Percentiles rank a stretch among this genome's conserved stretches.
phyloP scores from a whole-genome alignment of 2,113 vertebrate species.

The Dryoscopus gambensis region DNA sequence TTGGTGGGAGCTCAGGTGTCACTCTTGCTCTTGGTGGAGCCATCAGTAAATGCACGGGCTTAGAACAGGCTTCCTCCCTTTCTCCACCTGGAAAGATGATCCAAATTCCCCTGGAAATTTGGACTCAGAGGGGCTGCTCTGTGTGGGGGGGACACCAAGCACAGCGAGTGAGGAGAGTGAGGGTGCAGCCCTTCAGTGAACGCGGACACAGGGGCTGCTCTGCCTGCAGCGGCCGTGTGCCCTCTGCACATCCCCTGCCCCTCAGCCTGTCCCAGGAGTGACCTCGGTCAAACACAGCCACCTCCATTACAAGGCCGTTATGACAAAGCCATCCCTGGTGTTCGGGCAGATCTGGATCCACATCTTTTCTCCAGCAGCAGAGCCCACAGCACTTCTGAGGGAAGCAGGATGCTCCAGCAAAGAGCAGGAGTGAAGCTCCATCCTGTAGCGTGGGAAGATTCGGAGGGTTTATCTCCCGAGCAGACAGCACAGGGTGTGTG shows the following conservation, averaged over 20 bases:
- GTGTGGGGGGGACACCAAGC: background rate
- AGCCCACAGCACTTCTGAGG: background rate
- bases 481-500: background rate
- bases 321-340: rapidly evolving
- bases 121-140: background rate
- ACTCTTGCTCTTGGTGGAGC: background rate
- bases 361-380: too few species aligned
- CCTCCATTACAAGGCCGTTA: background rate
- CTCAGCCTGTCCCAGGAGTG: background rate
- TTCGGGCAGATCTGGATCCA: background rate
- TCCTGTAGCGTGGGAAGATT: background rate
- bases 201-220: background rate
- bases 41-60: background rate
- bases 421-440: background rate
- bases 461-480: background rate
- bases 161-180: background rate
- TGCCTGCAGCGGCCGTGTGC: too few species aligned
- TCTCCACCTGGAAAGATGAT: background rate
- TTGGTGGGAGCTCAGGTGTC: background rate
- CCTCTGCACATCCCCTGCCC: background rate
- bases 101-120: background rate
- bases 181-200: background rate
- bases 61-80: background rate
- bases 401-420: background rate
- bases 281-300: background rate